These are phyloP conservation scores for Augochlora pura DNA, from an alignment of 1,140 invertebrate genomes.

Conservation along the genomic window DNA sequence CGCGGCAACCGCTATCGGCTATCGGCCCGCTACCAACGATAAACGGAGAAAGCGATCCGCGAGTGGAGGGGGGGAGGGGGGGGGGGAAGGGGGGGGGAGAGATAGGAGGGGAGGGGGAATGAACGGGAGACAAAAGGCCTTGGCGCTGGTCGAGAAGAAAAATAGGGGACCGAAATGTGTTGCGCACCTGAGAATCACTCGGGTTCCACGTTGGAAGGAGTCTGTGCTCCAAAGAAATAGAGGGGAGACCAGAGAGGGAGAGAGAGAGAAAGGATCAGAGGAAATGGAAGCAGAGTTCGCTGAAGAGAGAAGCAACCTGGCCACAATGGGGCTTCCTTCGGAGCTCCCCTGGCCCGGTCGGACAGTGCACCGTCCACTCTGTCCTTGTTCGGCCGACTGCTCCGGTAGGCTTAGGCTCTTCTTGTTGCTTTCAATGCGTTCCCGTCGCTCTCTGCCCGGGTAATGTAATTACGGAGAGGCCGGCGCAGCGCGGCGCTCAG, in stretches of 20 bases:
- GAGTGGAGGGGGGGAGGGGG: neutral
- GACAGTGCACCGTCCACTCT: neutral
- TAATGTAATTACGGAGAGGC: constrained; percentile 51
- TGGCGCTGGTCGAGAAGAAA: neutral
- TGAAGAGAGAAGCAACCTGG: neutral
- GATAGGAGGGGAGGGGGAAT: neutral
- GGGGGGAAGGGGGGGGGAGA: neutral
- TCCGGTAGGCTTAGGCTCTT: neutral
- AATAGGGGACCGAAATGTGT: neutral
- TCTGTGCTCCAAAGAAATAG: too few relatives aligned
- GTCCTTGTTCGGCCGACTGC: neutral
- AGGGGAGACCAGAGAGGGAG: neutral
- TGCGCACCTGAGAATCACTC: neutral
- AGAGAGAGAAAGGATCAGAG: neutral
- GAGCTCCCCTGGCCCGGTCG: neutral
- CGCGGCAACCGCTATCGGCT: constrained; percentile 49
- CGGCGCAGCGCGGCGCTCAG: constrained; percentile 7
- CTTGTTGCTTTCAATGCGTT: neutral
- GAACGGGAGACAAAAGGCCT: constrained; percentile 1
- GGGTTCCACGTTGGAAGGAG: too few relatives aligned
- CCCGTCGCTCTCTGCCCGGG: constrained; percentile 5
- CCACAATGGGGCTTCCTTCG: constrained; percentile 38
- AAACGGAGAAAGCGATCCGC: constrained; percentile 57
- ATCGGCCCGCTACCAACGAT: constrained; percentile 47
- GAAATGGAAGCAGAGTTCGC: neutral